Evolutionary conservation across 2,113 vertebrate species (phyloP).

Genomic region (Aplodontia rufa): DNA sequence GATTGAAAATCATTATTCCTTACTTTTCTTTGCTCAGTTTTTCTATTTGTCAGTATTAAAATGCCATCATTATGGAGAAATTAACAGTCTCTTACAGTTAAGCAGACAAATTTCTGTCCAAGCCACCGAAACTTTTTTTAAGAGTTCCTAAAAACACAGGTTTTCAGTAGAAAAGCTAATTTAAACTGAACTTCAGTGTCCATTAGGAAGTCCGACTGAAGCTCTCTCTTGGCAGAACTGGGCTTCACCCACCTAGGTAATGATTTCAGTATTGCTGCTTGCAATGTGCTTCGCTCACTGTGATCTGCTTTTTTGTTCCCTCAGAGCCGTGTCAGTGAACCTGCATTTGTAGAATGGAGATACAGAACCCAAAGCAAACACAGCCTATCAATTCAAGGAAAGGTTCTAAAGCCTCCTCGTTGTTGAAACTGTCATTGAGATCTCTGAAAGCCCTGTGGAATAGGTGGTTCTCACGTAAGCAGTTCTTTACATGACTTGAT

Average conservation of each 20-base stretch:
- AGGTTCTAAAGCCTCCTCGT: accelerated
- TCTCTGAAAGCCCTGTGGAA: neutral
- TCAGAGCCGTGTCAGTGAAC: neutral
- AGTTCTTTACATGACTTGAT: neutral
- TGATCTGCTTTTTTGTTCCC: neutral
- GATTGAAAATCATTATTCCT: neutral
- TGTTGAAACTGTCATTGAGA: too few species aligned
- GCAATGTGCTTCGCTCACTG: neutral
- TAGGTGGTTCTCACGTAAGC: accelerated
- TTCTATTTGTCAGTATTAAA: conserved; percentile 16
- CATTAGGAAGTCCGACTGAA: neutral
- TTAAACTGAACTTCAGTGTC: neutral
- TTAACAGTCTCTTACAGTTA: neutral
- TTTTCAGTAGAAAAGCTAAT: neutral
- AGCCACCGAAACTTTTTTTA: neutral
- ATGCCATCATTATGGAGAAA: neutral
- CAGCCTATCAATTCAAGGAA: neutral
- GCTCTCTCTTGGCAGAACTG: neutral
- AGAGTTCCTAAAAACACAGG: neutral
- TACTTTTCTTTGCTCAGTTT: neutral
- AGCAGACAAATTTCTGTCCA: neutral
- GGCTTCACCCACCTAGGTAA: neutral
- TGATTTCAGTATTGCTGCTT: neutral
- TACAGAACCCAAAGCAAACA: neutral
- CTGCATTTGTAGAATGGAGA: neutral